phyloP scores from a whole-genome alignment of 2,888 invertebrate species.

The Aspidiotus rigidus region DNA sequence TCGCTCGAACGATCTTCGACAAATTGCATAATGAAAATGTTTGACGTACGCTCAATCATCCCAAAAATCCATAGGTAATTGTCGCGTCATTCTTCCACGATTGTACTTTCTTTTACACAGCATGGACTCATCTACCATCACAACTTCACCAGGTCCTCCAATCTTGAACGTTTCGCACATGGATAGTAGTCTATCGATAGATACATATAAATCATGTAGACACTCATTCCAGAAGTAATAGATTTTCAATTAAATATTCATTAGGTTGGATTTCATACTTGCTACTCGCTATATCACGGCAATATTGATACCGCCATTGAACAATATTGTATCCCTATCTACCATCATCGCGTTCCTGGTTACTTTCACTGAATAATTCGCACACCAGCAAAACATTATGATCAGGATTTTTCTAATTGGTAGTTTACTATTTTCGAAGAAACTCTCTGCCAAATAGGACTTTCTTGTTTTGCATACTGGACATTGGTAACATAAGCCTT shows the following conservation, averaged over 20 bases:
- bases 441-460: not conserved
- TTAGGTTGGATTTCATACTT: not conserved
- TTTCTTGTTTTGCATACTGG: not conserved
- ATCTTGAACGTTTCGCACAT: not conserved
- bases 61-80: not conserved
- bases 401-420: not conserved
- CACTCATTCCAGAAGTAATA: not conserved
- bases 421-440: not conserved
- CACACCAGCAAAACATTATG: not conserved
- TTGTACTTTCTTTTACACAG: not conserved
- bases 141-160: not conserved
- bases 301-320: not conserved
- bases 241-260: not conserved
- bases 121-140: not conserved
- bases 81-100: not conserved
- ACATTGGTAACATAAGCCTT: not conserved
- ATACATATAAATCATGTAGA: not conserved
- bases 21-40: not conserved
- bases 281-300: not conserved
- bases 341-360: not conserved
- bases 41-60: not conserved
- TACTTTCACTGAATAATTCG: not conserved
- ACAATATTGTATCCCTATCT: not conserved
- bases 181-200: not conserved
- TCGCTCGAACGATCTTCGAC: not conserved